Evolutionary conservation across 2,113 vertebrate genomes (phyloP).

Genomic region (Aegypius monachus): DNA sequence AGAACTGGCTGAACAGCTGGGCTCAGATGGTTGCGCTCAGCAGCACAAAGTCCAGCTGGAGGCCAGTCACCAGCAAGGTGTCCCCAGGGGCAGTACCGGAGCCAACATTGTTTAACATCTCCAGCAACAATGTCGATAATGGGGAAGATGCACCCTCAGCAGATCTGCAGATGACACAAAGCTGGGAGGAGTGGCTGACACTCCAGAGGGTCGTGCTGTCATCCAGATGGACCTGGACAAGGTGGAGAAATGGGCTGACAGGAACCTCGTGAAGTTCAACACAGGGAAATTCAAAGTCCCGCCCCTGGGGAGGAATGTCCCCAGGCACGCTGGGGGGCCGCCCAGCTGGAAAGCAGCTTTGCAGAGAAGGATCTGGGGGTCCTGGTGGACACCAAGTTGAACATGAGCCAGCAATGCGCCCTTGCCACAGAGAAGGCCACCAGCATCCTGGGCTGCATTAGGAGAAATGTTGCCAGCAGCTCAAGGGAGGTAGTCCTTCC

Average conservation of each 20-base stretch:
- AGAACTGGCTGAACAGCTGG: background rate
- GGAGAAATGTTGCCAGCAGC: background rate
- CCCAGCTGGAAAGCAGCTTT: background rate
- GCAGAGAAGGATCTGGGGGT: background rate
- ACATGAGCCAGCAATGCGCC: background rate
- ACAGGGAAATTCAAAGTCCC: background rate
- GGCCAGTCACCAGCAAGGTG: background rate
- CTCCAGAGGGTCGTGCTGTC: background rate
- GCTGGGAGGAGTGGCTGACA: background rate
- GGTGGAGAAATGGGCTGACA: background rate
- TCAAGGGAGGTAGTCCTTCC: background rate
- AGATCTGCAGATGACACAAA: background rate
- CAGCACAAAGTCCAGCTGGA: background rate
- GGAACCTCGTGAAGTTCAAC: background rate
- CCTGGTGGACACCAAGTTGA: background rate
- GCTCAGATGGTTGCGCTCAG: background rate
- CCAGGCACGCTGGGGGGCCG: background rate
- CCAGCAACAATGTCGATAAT: background rate
- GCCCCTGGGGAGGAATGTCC: background rate
- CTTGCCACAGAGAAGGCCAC: background rate
- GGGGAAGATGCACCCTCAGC: background rate
- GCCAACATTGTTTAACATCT: background rate
- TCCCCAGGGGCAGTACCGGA: background rate
- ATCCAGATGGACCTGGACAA: background rate
- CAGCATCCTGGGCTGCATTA: background rate